Evolutionary conservation across 2,113 vertebrate genomes (phyloP), one percentile per base, ranked within the genome.

Genomic region (Callocephalon fimbriatum): DNA sequence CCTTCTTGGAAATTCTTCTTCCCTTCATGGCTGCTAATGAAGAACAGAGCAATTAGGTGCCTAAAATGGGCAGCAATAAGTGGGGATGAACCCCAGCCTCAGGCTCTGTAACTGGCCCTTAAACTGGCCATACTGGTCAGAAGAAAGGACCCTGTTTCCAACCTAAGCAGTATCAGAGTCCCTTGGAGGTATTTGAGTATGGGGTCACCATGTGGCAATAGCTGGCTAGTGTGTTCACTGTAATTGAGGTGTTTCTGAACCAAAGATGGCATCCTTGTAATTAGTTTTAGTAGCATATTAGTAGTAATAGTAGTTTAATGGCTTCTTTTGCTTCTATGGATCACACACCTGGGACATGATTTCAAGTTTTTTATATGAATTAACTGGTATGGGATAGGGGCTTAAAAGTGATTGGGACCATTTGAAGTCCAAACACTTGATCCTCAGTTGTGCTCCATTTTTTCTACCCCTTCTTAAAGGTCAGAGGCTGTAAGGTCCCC

Each of bases 31-130:
- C 15, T 71, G 38, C 15, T 68, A n/a, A n/a, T 1, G 67, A 63
- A 47, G 25, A 51, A 7, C 54, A 47, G 65, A 47, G 44, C 48
- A 44, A 25, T 23, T 31, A 67, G 25, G 23, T 2, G 3, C 9
- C 27, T 21, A 2, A 53, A 75, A 18, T 2, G 10, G 26, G 9
- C 38, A 54, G 20, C 3, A 19, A 1, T 4, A 5, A 37, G 10
- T 1, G 42, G 25, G 50, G 31, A 25, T 44, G 59, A 79, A 81
- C 72, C 50, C 12, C 50, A 62, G 35, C 10, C 68, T 44, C n/a
- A 5, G 45, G 76, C 32, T 70, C 50, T 25, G n/a, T 37, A 26
- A 22, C 38, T 29, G 50, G 7, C 8, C 13, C 38, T 77, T 37
- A 44, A 10, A 13, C 44, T 65, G 79, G 21, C 19, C 65, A 9